phyloP scores from a whole-genome alignment of 2,888 invertebrate species.

The Rutpela maculata region DNA sequence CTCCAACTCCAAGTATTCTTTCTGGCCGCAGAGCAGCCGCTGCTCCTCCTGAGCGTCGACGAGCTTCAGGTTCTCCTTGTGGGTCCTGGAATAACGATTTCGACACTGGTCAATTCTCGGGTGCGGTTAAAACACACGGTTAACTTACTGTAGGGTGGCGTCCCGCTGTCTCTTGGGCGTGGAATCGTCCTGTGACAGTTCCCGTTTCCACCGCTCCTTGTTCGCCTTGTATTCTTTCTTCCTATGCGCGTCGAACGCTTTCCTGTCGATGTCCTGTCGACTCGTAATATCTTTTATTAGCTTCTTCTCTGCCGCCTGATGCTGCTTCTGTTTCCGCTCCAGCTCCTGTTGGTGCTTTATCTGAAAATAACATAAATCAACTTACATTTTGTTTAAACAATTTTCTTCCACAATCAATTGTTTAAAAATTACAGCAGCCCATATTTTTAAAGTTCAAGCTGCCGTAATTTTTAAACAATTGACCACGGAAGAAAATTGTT shows the following conservation, averaged over 20 bases:
- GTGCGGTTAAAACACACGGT: background rate
- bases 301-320: conserved; percentile 93
- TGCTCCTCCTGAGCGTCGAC: conserved; percentile 94
- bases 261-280: conserved; percentile 93
- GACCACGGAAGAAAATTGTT: no score
- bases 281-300: conserved; percentile 92
- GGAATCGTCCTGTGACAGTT: conserved; percentile 92
- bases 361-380: conserved; percentile 67
- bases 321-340: conserved; percentile 89
- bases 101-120: background rate
- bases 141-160: conserved; percentile 87
- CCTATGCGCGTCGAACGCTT: conserved; percentile 93
- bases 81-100: conserved; percentile 77
- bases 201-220: conserved; percentile 97
- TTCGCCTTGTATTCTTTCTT: conserved; percentile 97
- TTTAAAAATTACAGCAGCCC: no score
- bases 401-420: no score
- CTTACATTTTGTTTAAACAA: no score
- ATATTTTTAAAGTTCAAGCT: no score
- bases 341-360: conserved; percentile 86
- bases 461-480: no score
- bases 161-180: conserved; percentile 94
- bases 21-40: conserved; percentile 90
- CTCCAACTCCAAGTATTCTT: conserved; percentile 93
- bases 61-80: conserved; percentile 93